Conservation (phyloP, 2,797 vertebrate genomes). For the Arctocebus calabarensis region DNA sequence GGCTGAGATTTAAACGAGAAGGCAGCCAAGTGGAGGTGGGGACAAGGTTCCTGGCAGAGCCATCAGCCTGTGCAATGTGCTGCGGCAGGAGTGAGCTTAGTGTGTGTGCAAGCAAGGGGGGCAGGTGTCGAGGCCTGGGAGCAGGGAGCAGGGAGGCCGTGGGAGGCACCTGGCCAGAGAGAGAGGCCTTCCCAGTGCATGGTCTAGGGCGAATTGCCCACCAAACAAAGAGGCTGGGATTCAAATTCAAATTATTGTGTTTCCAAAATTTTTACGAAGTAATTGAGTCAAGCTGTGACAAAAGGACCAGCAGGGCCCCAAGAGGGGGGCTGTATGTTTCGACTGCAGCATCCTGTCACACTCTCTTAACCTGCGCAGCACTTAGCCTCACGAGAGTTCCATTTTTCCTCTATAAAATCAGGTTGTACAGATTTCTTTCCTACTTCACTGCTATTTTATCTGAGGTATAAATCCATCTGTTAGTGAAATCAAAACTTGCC, state of each 20-base stretch:
- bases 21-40: background rate
- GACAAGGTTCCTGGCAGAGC: background rate
- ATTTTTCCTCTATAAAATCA: background rate
- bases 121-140: rapidly evolving
- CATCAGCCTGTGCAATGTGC: background rate
- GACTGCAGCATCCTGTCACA: too few species aligned
- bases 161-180: background rate
- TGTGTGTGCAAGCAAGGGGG: background rate
- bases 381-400: background rate
- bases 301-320: background rate
- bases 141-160: background rate
- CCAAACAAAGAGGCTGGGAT: background rate
- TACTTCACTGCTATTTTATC: background rate
- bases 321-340: background rate
- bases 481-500: too few species aligned
- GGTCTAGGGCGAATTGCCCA: background rate
- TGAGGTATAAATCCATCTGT: background rate
- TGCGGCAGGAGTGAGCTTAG: background rate
- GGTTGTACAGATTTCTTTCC: background rate
- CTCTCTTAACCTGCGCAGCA: background rate
- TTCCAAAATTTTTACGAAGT: background rate
- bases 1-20: background rate
- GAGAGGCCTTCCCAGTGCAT: background rate
- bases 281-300: background rate
- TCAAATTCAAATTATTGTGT: background rate